Evolutionary conservation across 2,797 vertebrate genomes (phyloP), one percentile per base, ranked within the genome.

Genomic region (Lepidocolaptes lacrymiger): DNA sequence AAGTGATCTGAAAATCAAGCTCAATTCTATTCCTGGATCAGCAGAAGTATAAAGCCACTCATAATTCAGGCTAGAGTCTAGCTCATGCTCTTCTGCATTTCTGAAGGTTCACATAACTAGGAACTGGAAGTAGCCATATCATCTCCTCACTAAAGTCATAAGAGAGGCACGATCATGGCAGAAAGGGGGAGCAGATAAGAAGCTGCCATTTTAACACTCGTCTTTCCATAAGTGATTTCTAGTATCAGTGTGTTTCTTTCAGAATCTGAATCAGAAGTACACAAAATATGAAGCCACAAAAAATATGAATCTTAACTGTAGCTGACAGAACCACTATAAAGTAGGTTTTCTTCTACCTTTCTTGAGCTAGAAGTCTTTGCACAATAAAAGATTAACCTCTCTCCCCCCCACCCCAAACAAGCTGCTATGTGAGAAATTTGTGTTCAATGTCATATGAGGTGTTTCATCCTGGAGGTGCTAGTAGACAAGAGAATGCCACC

Each of bases 381-480:
- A 63, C 58, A 90, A 90, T 84, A 88, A 55, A 88, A 84, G 46
- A 93, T 51, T 22, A 86, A 54, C 4, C 22, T 51, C 23, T 54
- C 43, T 21, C 14, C 0, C 1, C 20, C 4, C 8, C 12, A 37
- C 18, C 17, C 3, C 54, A 8, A 87, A 48, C 7, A 85, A 84
- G 66, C 10, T 77, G 28, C 14, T 69, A 30, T 2, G n/a, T 78
- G 36, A 88, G 43, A 93, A 84, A 75, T 59, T 28, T 8, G 46
- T 72, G 51, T 41, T 88, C 58, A 39, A 3, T 10, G 3, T 84
- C 66, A 91, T 24, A 82, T 21, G 20, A 90, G 61, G 14, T 30
- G 1, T 69, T 74, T 82, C 71, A 73, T 59, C 59, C 10, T 21
- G 18, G 26, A 91, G 16, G 43, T 34, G 48, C 37, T 34, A 82